Percentiles rank a stretch among this genome's conserved stretches.
phyloP scores from a whole-genome alignment of 2,888 invertebrate genomes.

The Melanostoma scalare region DNA sequence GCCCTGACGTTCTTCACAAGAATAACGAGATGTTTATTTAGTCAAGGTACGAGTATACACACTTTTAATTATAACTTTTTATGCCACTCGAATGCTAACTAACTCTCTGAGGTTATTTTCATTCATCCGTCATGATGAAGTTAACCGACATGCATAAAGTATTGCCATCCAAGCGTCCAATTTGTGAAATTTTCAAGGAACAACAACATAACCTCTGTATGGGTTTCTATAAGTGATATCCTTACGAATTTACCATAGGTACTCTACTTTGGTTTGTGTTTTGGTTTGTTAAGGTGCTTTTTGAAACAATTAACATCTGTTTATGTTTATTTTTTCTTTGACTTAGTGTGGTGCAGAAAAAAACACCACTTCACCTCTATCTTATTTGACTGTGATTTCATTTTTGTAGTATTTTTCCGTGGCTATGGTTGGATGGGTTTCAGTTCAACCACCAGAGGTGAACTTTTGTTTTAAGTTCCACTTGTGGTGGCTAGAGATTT shows the following conservation, averaged over 20 bases:
- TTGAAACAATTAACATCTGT: slow-evolving; percentile 64
- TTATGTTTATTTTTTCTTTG: slow-evolving; percentile 1
- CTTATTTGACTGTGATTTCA: slow-evolving; percentile 49
- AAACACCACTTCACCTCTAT: slow-evolving; percentile 15
- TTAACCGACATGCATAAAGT: slow-evolving; percentile 52
- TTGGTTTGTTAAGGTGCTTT: slow-evolving; percentile 19
- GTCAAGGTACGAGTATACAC: slow-evolving; percentile 1
- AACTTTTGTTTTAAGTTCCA: slow-evolving; percentile 46
- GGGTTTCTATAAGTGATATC: not conserved
- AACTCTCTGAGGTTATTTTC: slow-evolving; percentile 49
- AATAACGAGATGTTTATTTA: not conserved
- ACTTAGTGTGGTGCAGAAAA: slow-evolving; percentile 38
- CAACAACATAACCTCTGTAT: slow-evolving; percentile 11
- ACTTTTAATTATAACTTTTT: slow-evolving; percentile 44
- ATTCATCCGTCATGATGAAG: slow-evolving; percentile 27
- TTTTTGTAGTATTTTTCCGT: slow-evolving; percentile 38
- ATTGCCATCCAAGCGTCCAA: slow-evolving; percentile 57
- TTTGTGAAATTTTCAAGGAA: slow-evolving; percentile 44
- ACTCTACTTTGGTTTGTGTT: not conserved
- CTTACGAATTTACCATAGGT: slow-evolving; percentile 6
- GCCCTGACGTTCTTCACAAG: slow-evolving; percentile 2
- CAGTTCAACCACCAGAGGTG: slow-evolving; percentile 66
- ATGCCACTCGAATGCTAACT: slow-evolving; percentile 51
- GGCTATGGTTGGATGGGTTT: slow-evolving; percentile 38
- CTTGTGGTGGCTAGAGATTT: slow-evolving; percentile 14